These are phyloP conservation scores for Bujurquina vittata DNA, from an alignment of 2,113 vertebrate genomes.

Conservation along the genomic window DNA sequence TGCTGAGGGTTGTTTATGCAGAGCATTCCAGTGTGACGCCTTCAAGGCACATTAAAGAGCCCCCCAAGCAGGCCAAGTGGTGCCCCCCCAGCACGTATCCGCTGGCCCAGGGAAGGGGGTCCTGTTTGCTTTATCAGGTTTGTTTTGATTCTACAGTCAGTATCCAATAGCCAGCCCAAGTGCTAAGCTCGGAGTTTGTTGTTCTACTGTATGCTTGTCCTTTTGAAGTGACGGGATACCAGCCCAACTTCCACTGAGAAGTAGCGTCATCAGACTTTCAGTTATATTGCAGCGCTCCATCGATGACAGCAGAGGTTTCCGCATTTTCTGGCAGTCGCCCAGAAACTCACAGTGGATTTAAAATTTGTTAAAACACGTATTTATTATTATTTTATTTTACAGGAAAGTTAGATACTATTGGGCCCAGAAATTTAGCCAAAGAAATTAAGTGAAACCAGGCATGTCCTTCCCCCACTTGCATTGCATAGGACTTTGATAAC, in stretches of 20 bases:
- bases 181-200: slow-evolving; percentile 70
- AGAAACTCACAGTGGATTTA: not conserved
- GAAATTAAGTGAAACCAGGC: not conserved
- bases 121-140: slow-evolving; percentile 71
- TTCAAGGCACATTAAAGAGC: slow-evolving; percentile 72
- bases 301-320: slow-evolving; percentile 8
- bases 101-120: slow-evolving; percentile 57
- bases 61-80: slow-evolving; percentile 56
- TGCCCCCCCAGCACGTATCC: slow-evolving; percentile 63
- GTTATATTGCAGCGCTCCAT: slow-evolving; percentile 22
- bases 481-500: not conserved
- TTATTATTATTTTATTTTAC: not conserved
- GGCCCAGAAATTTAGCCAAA: not conserved
- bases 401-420: not conserved
- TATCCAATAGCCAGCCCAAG: slow-evolving; percentile 56
- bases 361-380: not conserved
- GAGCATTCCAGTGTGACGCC: slow-evolving; percentile 70
- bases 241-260: slow-evolving; percentile 32
- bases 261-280: slow-evolving; percentile 10
- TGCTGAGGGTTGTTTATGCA: slow-evolving; percentile 69
- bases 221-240: slow-evolving; percentile 71
- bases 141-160: slow-evolving; percentile 75
- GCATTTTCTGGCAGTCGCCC: not conserved
- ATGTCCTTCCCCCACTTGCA: not conserved
- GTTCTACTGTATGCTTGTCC: slow-evolving; percentile 69